A percentile compares a stretch with the other conserved stretches of the same genome.
Evolutionary conservation across 2,797 vertebrate genomes (phyloP).

Genomic region (Macrochelys suwanniensis): DNA sequence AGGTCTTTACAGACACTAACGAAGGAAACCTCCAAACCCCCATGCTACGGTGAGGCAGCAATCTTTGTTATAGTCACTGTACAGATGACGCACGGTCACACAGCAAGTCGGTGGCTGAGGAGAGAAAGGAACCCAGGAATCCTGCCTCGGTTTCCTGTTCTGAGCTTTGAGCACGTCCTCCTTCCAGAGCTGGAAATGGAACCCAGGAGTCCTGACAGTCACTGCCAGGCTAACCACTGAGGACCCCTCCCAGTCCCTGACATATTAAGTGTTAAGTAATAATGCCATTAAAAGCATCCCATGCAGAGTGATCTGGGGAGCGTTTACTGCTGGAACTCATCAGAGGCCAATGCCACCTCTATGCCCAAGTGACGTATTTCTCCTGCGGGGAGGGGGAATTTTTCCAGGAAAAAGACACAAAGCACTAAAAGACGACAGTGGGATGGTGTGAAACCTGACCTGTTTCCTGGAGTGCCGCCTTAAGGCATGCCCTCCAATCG

Average conservation of each 20-base stretch:
- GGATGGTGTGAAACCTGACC: not conserved
- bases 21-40: not conserved
- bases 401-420: not conserved
- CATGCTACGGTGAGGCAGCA: not conserved
- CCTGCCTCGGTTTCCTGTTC: not conserved
- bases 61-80: not conserved
- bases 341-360: not conserved
- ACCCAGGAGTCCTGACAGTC: not conserved
- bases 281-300: not conserved
- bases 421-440: not conserved
- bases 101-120: not conserved
- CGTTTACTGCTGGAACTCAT: not conserved
- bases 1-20: too few species aligned
- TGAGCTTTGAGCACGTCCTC: not conserved
- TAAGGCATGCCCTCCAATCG: not conserved
- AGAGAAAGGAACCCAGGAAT: not conserved
- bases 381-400: not conserved
- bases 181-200: not conserved
- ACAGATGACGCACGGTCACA: not conserved
- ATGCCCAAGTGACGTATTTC: not conserved
- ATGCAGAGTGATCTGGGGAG: not conserved
- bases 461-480: not conserved
- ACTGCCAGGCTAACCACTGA: not conserved
- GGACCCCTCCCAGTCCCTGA: not conserved
- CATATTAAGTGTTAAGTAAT: not conserved